Base-by-base conservation (phyloP, 2,888 invertebrate species). In the Agriotes lineatus region DNA sequence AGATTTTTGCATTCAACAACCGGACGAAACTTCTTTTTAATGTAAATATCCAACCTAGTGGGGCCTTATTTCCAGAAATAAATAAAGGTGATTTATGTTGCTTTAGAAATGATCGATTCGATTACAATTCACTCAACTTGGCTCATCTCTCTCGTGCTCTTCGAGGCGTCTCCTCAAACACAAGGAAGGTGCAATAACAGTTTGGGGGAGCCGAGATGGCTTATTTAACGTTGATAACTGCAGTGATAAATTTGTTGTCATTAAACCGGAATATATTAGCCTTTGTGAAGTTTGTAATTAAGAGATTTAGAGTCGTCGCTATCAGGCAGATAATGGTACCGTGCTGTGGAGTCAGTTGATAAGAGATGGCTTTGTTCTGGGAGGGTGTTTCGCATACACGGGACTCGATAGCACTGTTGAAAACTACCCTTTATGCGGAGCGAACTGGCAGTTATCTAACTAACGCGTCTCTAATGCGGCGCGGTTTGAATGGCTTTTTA, bases 161-260 rank as follows among this genome's bases (percentile, higher is more conserved):
- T 61, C 12, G 18, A 61, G 61, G 61, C 52, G 16, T 42, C 20
- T 52, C 50, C 39, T 52, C 20, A 19, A 63, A 63, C 54, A 63
- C 52, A 54, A 56, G 44, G 54, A 63, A 33, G 63, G 44, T 63
- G 56, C 19, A 63, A 63, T 56, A 63, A 64, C 45, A 18, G 57
- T 64, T 64, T 35, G 57, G 52, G 50, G 59, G 19, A 58, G 50
- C 62, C 57, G 35, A 39, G 63, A 70, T 73, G 68, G 62, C 68
- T 68, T 69, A 72, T 72, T 73, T 71, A 73, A 73, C 66, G 65
- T 70, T 74, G 75, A 74, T 76, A 76, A 73, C 73, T 66, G 65
- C 60, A 57, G 72, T 77, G 78, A 79, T 79, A 77, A 79, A 78
- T 77, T 76, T 74, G 72, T 72, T 76, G 77, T 78, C 76, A 74